phyloP scores from a whole-genome alignment of 2,797 vertebrate species.

The Coranthus polyacanthus region DNA sequence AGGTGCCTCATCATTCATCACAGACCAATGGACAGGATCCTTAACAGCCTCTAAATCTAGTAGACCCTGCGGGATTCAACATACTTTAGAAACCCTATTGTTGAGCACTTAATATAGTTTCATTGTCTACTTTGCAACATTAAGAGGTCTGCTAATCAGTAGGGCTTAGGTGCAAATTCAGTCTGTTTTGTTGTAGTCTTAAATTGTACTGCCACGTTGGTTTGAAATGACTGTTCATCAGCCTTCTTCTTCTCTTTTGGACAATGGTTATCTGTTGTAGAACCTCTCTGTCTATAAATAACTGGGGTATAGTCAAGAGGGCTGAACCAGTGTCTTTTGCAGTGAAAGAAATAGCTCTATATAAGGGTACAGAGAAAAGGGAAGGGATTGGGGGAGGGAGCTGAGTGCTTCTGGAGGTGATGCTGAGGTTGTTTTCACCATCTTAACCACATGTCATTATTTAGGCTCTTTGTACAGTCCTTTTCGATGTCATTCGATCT shows the following conservation, averaged over 20 bases:
- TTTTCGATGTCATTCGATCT: slow-evolving; percentile 68
- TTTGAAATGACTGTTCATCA: slow-evolving; percentile 67
- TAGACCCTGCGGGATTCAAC: slow-evolving; percentile 69
- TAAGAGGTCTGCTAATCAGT: slow-evolving; percentile 53
- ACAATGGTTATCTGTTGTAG: slow-evolving; percentile 70
- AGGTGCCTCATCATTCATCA: slow-evolving; percentile 75
- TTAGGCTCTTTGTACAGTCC: slow-evolving; percentile 54
- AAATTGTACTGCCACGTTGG: slow-evolving; percentile 47
- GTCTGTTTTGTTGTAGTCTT: slow-evolving; percentile 38
- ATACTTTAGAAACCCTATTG: slow-evolving; percentile 70
- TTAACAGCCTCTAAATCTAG: slow-evolving; percentile 73
- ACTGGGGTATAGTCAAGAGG: slow-evolving; percentile 62
- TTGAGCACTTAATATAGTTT: slow-evolving; percentile 68
- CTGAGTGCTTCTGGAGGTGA: slow-evolving; percentile 62
- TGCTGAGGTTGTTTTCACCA: slow-evolving; percentile 57
- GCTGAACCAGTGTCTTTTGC: slow-evolving; percentile 69
- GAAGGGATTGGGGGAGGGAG: slow-evolving; percentile 53
- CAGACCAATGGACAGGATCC: slow-evolving; percentile 77
- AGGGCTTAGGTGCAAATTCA: slow-evolving; percentile 31
- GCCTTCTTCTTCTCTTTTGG: slow-evolving; percentile 73
- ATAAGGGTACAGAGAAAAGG: slow-evolving; percentile 67
- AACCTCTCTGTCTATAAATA: slow-evolving; percentile 78
- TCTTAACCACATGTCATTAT: slow-evolving; percentile 65
- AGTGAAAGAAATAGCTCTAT: slow-evolving; percentile 77
- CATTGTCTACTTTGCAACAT: slow-evolving; percentile 68